Evolutionary conservation across 2,888 invertebrate species (phyloP), one percentile per base, ranked within the genome.

Genomic region (Drosophila kambysellisi): DNA sequence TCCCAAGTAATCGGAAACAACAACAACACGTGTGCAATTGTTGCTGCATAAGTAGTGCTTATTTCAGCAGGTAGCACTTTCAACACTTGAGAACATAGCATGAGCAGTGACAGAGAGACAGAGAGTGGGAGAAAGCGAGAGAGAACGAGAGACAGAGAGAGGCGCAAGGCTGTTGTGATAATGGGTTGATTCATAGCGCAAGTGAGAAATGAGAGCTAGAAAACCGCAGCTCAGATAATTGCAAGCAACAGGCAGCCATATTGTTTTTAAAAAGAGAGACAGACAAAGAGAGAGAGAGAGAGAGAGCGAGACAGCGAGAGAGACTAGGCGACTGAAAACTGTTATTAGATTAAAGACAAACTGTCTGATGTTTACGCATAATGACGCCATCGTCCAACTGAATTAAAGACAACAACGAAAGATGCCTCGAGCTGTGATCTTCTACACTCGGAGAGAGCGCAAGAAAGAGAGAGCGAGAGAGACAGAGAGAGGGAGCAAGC

Each of bases 141-240:
- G 25, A 30, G n/a, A 12, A 12, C 5, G 20, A 35, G 25, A 33
- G 52, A n/a, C n/a, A 20, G 20, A 54, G 54, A 54, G 29, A 17
- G 33, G 15, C 32, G 79, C 76, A 52, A 70, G 77, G 71, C 75
- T 79, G 56, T 67, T 52, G 61, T 46, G 60, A 70, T 69, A 65
- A 72, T 39, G 58, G 41, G 64, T 76, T 76, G 76, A 79, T 59
- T 76, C 76, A 79, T 76, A 52, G 62, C 17, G 32, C 46, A 11
- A 63, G 41, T 58, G 48, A 54, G 41, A 30, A 48, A 65, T 39
- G 46, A 37, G 65, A 54, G 58, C 61, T 54, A 52, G 51, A 20
- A 52, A 75, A 52, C 4, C 29, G 29, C 50, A 68, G 37, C n/a
- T 32, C 33, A 9, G 25, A 46, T 25, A 66, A 66, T 41, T 59